Evolutionary conservation across 2,797 vertebrate genomes (phyloP), one percentile per base, ranked within the genome.

Genomic region (Lepidocolaptes lacrymiger): DNA sequence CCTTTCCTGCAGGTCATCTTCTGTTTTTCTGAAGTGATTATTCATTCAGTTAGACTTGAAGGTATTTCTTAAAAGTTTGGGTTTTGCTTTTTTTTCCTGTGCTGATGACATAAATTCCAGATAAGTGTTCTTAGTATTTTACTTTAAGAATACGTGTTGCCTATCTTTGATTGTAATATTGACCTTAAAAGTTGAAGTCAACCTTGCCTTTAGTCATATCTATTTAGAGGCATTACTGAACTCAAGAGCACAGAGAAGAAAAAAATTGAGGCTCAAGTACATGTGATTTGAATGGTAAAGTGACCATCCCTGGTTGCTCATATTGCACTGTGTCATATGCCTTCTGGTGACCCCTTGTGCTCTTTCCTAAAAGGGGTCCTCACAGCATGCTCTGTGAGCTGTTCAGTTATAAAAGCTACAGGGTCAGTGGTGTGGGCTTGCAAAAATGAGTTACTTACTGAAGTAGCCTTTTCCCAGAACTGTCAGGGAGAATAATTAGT

Each of bases 11-110:
- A 85, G 55, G 48, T 48, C 8, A 61, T 90, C 55, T 80, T 44
- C 64, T 81, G 71, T 2, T 66, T 56, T 64, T 75, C 76, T 91
- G 3, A 92, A 79, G 16, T 54, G 27, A 79, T 95, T 91, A 64
- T 79, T 91, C 43, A 79, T 85, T 82, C 39, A 37, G 26, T 85
- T 76, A 74, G 22, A 36, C 28, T 71, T 59, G 24, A 80, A 77
- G 17, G 2, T 73, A 67, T 83, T 85, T 71, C 22, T 32, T 80
- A 54, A 26, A 46, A 56, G 20, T 84, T 91, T 46, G 19, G 10
- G 0, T 1, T 2, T 20, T 46, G 37, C 0, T 2, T 4, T 17
- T 30, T 72, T 82, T 58, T 10, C 27, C 41, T 77, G 13, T 24
- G 4, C 32, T 52, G 37, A 13, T 52, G 51, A 48, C 51, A 12